Conservation (phyloP, 2,888 invertebrate species). For the Phortica okadai region DNA sequence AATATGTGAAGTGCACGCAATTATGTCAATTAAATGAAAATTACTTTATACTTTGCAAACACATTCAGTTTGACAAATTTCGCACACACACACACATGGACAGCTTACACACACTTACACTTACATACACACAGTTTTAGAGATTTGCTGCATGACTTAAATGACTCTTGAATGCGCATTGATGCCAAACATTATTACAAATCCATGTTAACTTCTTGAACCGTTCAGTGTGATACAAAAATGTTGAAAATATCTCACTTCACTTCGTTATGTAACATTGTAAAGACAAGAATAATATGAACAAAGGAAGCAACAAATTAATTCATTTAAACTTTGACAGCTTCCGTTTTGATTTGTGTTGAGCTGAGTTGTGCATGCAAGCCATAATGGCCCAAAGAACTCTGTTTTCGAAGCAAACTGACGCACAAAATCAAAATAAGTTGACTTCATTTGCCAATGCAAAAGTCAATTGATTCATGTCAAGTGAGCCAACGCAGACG, state of each 20-base stretch:
- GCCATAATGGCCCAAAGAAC: not conserved
- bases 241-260: slow-evolving; percentile 54
- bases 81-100: slow-evolving; percentile 33
- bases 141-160: not conserved
- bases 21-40: slow-evolving; percentile 69
- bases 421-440: not conserved
- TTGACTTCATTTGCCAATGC: not conserved
- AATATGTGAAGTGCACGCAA: slow-evolving; percentile 68
- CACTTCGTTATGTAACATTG: slow-evolving; percentile 20
- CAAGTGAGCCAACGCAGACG: not conserved
- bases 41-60: slow-evolving; percentile 59
- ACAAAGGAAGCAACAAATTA: slow-evolving; percentile 41
- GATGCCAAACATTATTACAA: slow-evolving; percentile 44
- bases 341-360: not conserved
- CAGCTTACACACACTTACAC: slow-evolving; percentile 4
- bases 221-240: not conserved
- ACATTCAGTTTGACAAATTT: slow-evolving; percentile 47
- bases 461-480: not conserved
- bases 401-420: not conserved
- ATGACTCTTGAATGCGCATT: not conserved
- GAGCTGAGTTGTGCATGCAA: not conserved
- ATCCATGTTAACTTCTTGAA: slow-evolving; percentile 17
- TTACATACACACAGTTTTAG: not conserved
- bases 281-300: slow-evolving; percentile 43
- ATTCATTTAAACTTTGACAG: slow-evolving; percentile 38